Base-by-base conservation (phyloP, 2,888 invertebrate genomes). In the Eucriotettix oculatus region DNA sequence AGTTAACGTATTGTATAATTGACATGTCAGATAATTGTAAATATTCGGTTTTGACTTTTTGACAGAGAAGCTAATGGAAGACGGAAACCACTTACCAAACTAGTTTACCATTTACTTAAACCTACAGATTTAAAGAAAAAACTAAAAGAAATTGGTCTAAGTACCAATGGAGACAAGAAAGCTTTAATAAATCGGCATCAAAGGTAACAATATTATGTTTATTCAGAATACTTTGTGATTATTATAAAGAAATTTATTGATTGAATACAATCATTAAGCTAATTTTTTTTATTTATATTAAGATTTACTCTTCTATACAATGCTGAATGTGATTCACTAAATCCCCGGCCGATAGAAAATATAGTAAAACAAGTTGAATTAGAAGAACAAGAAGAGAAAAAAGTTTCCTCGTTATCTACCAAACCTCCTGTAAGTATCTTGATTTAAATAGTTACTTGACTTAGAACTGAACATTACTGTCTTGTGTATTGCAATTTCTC, bases 261-360 rank as follows among this genome's bases (percentile, higher is more conserved):
- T 29, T 7, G 7, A 29, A 29, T 29, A 7, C 29, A 29, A 29
- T 29, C 2, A 29, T 29, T 5, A 29, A 29, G 29, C 7, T 29
- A 5, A 29, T 29, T 29, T 29, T 29, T 2, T 29, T 29, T n/a
- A n/a, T n/a, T 5, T 29, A 29, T 5, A 29, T 29, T 29, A 29
- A 29, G 29, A 29, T 29, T 29, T 56, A 70, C 68, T 9, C 66
- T 71, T n/a, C 64, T 76, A 16, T 75, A 74, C 64, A 76, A 76
- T 64, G 70, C 75, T 10, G 76, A 78, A 64, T 77, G 76, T 67
- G 78, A 78, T 66, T 72, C 73, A 61, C 59, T 68, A 10, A 67
- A 71, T 56, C 78, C 78, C 1, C 68, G 74, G 64, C 63, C 74
- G n/a, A 62, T 73, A 14, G 54, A 67, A 10, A 74, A 75, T 53